Evolutionary conservation across 2,888 invertebrate species (phyloP), one percentile per base, ranked within the genome.

Genomic region (Conchocele bisecta): DNA sequence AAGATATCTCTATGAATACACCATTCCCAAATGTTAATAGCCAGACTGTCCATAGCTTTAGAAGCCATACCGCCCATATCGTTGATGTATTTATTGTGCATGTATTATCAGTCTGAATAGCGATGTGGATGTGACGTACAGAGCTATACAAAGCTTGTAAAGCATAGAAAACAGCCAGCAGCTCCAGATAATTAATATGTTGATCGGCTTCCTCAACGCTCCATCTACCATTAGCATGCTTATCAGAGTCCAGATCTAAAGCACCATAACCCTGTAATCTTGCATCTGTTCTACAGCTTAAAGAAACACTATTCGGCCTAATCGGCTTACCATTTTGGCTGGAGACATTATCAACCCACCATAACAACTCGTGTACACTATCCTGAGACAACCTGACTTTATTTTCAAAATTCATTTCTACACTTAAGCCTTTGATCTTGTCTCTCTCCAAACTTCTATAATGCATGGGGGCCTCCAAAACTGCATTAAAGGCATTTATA

Each of bases 391-490:
- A 39, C 9, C n/a, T 17, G 5, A 33, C 17, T 4, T n/a, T 29
- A 24, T 46, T 56, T 41, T 61, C 56, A 68, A 26, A 68, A 39
- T 61, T 20, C 15, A 22, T 20, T 26, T 28, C 7, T 26, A 5
- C 11, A 24, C 56, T 61, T 17, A 60, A 54, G 29, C 56, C 61
- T 41, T 6, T 17, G 9, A 63, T 28, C 42, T 74, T 74, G 26
- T 64, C 56, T 33, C 64, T 46, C 65, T 63, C 63, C 35, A 64
- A 33, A 1, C 31, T 24, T 59, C 56, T 61, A 42, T 68, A 64
- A 58, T 73, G 64, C 26, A 73, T 26, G 9, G 63, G 59, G 15
- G 63, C 64, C 39, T 67, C 75, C 44, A 67, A 64, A 53, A 64
- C n/a, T 26, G 48, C 56, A 48, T 39, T 28, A 46, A 64, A 64